Base-by-base conservation (phyloP, 2,797 vertebrate genomes). In the Catamblyrhynchus diadema region DNA sequence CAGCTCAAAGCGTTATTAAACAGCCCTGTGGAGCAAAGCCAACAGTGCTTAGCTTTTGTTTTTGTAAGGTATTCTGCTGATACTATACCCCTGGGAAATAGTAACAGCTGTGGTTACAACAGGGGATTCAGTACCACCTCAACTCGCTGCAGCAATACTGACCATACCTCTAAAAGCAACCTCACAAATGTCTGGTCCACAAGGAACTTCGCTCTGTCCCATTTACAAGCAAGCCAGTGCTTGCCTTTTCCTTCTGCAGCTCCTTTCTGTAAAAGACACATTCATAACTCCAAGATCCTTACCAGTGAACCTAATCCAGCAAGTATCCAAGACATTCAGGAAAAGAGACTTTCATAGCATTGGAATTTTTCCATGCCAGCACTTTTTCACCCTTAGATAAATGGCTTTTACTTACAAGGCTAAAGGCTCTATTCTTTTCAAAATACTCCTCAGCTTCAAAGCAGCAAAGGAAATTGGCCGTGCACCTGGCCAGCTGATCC, bases 301-400 rank as follows among this genome's bases (percentile, higher is more conserved):
- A 81, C 59, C 80, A 48, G 56, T 87, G 88, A 97, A 93, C 91
- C 92, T 93, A 91, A 93, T 92, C 87, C 93, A 88, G 87, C 73
- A 79, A 95, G 77, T 90, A 92, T 88, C 75, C 89, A 90, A 96
- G 96, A 96, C 89, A 66, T 80, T 94, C 93, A 79, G 93, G 95
- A 85, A 71, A 91, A 89, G 95, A 94, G 88, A 96, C 88, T 93
- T 91, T 88, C 91, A 96, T 89, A 94, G 84, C 86, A 47, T 48
- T 70, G 78, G 95, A 96, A 94, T 96, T 96, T 96, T 97, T 94
- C 95, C 96, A 96, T 67, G 59, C 96, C 87, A 90, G 93, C 71
- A 89, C 78, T 93, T 94, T 96, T 96, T 94, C 92, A 97, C 93
- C 90, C 91, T 89, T 86, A 96, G 94, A 98, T 96, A 97, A 97